These are phyloP conservation scores for Gambelia wislizenii DNA, from an alignment of 2,797 vertebrate species.

Conservation along the genomic window DNA sequence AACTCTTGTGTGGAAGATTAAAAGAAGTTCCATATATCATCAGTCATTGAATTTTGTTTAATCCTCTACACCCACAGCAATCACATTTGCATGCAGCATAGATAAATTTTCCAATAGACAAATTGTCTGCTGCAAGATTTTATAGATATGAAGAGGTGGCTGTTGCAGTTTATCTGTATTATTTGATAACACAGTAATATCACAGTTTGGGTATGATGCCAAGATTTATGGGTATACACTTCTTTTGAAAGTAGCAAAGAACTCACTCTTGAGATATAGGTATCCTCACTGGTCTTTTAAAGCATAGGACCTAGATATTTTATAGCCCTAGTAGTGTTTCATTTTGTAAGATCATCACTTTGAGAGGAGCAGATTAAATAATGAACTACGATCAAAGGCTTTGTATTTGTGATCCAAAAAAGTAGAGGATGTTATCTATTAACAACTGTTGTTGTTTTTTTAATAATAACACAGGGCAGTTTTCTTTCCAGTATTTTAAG, in stretches of 20 bases:
- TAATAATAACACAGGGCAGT: too few relatives aligned
- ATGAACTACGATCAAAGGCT: too few relatives aligned
- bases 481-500: too few relatives aligned
- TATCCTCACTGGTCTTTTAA: not conserved
- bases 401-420: too few relatives aligned
- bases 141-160: not conserved
- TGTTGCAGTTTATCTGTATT: not conserved
- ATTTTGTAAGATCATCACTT: too few relatives aligned
- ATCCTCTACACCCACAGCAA: not conserved
- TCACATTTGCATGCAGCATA: not conserved
- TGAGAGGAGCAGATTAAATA: too few relatives aligned
- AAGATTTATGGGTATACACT: not conserved
- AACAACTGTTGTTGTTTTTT: too few relatives aligned
- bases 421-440: too few relatives aligned
- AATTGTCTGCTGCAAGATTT: not conserved
- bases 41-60: not conserved
- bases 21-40: not conserved
- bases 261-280: not conserved
- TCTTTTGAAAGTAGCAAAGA: not conserved
- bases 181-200: not conserved
- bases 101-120: not conserved
- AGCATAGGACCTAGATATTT: too few relatives aligned
- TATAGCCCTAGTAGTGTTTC: too few relatives aligned
- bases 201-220: not conserved
- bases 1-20: not conserved